Base-by-base conservation (phyloP, 2,113 vertebrate genomes). In the Sakesphorus luctuosus region DNA sequence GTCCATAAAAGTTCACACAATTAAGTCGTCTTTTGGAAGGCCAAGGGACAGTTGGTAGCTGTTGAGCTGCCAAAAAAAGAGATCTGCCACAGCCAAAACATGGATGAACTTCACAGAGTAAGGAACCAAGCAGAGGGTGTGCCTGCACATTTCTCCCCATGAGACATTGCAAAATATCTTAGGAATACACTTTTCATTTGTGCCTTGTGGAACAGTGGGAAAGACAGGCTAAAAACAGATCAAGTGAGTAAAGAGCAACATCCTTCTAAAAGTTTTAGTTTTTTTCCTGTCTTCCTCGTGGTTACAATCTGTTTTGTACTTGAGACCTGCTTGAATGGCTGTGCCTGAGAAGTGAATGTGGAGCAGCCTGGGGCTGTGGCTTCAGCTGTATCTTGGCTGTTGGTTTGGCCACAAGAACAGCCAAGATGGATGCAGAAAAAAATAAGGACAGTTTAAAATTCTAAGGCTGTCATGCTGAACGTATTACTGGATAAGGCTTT, bases 71-170 rank as follows among this genome's bases (percentile, higher is more conserved):
- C n/a, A 18, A 28, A 63, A 63, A 56, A 76, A 58, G 24, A 69
- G 19, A 5, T 44, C 29, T 63, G 29, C 20, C 46, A 13, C 20
- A 20, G 29, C 36, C 36, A 68, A 89, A 87, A 61, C 7, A 33
- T 13, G 16, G n/a, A 58, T 1, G 1, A 89, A 17, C 11, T 61
- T 68, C 78, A 31, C 11, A 1, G 0, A 38, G 7, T 10, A 43
- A 1, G 1, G 24, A 61, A 21, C 1, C 7, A 73, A 61, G 13
- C 0, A 5, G 24, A 72, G 29, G 33, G 7, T 20, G 31, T 50
- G 18, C 21, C 36, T 46, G 25, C 4, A 11, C 3, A 5, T 44
- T 79, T 59, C 29, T 63, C 31, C 17, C 31, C 35, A n/a, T 0
- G 0, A 36, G 43, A 61, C 26, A 35, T 56, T 67, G 40, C 12